These are phyloP conservation scores for Meganola albula DNA, from an alignment of 2,888 invertebrate species.

Conservation along the genomic window DNA sequence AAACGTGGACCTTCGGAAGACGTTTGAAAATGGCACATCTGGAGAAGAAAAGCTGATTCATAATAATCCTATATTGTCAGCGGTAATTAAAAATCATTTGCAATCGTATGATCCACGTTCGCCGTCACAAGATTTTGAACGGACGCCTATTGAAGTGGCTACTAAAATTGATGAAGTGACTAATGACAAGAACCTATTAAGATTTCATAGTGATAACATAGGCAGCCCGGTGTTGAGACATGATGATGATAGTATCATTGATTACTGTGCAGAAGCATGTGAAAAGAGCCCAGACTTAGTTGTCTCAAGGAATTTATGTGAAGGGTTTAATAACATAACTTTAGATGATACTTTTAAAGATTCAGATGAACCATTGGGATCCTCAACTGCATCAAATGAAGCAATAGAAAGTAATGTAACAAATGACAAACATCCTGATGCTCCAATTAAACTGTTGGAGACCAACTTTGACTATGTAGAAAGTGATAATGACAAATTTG, in stretches of 20 bases:
- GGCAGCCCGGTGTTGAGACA: constrained; percentile 44
- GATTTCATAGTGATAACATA: constrained; percentile 32
- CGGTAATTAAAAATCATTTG: constrained; percentile 68
- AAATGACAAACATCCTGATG: constrained; percentile 39
- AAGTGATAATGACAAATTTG: constrained; percentile 37
- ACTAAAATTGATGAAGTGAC: constrained; percentile 36
- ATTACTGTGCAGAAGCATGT: constrained; percentile 41
- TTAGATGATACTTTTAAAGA: constrained; percentile 58
- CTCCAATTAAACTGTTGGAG: constrained; percentile 71
- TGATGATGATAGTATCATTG: constrained; percentile 38
- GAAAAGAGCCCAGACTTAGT: constrained; percentile 46
- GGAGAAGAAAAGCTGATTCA: constrained; percentile 58
- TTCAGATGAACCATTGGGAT: constrained; percentile 52
- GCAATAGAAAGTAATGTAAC: constrained; percentile 54
- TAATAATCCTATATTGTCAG: constrained; percentile 67
- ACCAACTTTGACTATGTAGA: constrained; percentile 80
- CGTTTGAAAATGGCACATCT: constrained; percentile 60
- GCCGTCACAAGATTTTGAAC: constrained; percentile 76
- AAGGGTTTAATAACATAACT: constrained; percentile 54
- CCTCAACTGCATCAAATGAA: constrained; percentile 63
- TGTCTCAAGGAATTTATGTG: constrained; percentile 60
- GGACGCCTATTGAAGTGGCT: constrained; percentile 75
- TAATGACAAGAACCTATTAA: constrained; percentile 33
- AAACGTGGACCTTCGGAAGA: constrained; percentile 67
- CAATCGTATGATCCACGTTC: constrained; percentile 78